phyloP scores from a whole-genome alignment of 2,113 vertebrate species.

The Opisthocomus hoazin region DNA sequence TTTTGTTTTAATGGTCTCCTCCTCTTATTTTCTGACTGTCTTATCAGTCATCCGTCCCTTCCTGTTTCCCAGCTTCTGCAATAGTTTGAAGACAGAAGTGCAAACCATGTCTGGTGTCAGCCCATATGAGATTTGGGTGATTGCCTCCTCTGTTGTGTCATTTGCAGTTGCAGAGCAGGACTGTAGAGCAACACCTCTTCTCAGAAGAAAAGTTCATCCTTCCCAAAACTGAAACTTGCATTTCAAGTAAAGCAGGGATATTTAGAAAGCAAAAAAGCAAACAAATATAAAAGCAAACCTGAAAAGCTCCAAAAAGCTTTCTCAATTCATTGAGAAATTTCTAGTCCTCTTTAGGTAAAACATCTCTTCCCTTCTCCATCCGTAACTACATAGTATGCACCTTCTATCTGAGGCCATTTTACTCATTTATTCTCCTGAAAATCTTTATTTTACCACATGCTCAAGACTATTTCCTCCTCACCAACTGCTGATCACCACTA shows the following conservation, averaged over 20 bases:
- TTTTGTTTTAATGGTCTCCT: not conserved
- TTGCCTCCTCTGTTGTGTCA: not conserved
- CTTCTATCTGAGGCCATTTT: not conserved
- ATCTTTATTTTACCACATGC: constrained; percentile 40
- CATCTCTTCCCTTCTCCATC: not conserved
- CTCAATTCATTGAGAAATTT: not conserved
- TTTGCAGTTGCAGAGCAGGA: not conserved
- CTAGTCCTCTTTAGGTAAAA: fast-evolving
- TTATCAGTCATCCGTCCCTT: not conserved
- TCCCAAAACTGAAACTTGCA: not conserved
- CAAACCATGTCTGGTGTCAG: not conserved
- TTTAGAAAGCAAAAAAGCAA: not conserved
- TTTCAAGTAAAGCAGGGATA: not conserved
- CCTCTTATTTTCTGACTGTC: not conserved
- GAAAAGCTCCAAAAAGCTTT: not conserved
- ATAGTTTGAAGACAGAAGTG: not conserved
- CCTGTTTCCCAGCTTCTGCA: not conserved
- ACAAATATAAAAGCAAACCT: not conserved
- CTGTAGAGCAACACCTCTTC: not conserved
- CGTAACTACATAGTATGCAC: not conserved
- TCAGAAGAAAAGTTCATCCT: not conserved
- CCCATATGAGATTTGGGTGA: not conserved
- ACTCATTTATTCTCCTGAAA: not conserved
- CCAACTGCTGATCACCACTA: constrained; percentile 53
- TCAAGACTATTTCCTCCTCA: constrained; percentile 33